Evolutionary conservation across 2,888 invertebrate species (phyloP).

Genomic region (Pycnomerus fuliginosus): DNA sequence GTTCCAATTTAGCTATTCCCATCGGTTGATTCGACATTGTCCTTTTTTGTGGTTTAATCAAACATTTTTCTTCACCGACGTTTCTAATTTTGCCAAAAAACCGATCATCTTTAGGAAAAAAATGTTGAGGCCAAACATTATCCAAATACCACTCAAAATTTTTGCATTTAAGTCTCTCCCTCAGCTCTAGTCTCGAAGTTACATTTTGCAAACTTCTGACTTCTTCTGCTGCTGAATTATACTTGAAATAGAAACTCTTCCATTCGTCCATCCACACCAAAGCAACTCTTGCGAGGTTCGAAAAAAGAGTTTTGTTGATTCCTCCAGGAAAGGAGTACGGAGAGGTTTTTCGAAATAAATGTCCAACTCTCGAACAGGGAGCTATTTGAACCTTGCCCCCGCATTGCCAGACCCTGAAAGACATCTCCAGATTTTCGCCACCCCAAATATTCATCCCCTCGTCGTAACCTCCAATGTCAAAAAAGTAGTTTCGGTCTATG

Average conservation of each 20-base stretch:
- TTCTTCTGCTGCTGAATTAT: constrained; percentile 69
- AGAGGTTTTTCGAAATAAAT: constrained; percentile 87
- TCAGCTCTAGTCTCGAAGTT: constrained; percentile 58
- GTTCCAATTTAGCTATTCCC: constrained; percentile 66
- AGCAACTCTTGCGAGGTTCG: constrained; percentile 90
- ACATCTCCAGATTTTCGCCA: constrained; percentile 96
- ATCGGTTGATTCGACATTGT: constrained; percentile 66
- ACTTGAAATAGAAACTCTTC: constrained; percentile 88
- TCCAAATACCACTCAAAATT: constrained; percentile 92
- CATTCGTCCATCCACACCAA: constrained; percentile 99
- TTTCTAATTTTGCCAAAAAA: constrained; percentile 85
- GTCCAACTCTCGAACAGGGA: constrained; percentile 92
- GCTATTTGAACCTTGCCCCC: constrained; percentile 88
- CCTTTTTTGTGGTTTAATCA: constrained; percentile 64
- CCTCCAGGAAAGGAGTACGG: constrained; percentile 96
- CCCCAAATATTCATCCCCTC: constrained; percentile 90
- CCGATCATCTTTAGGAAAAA: constrained; percentile 83
- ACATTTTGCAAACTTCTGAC: constrained; percentile 64
- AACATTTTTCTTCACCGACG: constrained; percentile 55
- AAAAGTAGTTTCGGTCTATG: constrained; percentile 82
- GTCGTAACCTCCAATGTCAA: constrained; percentile 74
- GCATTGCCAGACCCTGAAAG: constrained; percentile 95
- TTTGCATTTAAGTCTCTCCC: constrained; percentile 75
- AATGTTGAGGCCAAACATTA: constrained; percentile 95
- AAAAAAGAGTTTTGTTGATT: constrained; percentile 80